Evolutionary conservation across 2,888 invertebrate genomes (phyloP), one percentile per base, ranked within the genome.

Genomic region (Yponomeuta malinellus): DNA sequence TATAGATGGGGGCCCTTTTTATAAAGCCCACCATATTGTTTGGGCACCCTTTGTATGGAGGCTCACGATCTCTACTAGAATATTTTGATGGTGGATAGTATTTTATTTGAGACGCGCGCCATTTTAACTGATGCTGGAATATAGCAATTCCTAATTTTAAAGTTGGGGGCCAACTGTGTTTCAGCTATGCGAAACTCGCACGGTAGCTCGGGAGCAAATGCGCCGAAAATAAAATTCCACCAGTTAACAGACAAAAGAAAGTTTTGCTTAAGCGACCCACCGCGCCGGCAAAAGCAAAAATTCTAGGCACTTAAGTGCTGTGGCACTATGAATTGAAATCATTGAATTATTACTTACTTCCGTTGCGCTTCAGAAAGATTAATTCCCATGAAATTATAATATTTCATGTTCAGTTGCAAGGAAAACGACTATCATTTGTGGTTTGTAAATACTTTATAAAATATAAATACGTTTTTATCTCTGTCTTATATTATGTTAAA

Each of bases 201-300:
- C 74, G 73, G 74, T 75, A 78, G 76, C 77, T 77, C 70, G 70
- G 69, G 74, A 72, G 74, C 74, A 63, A 69, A 76, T 75, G 76
- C 73, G 74, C 71, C 74, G 76, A 75, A 82, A 82, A 82, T 82
- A 82, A 84, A 83, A 83, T 82, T 83, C 76, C 75, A 78, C 76
- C 79, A 79, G 80, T 75, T 73, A 72, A 71, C 67, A 71, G 75
- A 76, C 74, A 73, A 74, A 73, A 74, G 72, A 75, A 78, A 82
- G 77, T 80, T 80, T 74, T 33, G 69, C 74, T 74, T 74, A 78
- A 82, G 81, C 76, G 76, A 75, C 77, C 74, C 74, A 71, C 43
- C 12, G 65, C 29, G 33, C 29, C 15, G 65, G 43, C 9, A 65
- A 65, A 64, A 3, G 29, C 33, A 1, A 31, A 65, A 65, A 65